phyloP scores from a whole-genome alignment of 2,797 vertebrate species.

The Arrhamphus sclerolepis region DNA sequence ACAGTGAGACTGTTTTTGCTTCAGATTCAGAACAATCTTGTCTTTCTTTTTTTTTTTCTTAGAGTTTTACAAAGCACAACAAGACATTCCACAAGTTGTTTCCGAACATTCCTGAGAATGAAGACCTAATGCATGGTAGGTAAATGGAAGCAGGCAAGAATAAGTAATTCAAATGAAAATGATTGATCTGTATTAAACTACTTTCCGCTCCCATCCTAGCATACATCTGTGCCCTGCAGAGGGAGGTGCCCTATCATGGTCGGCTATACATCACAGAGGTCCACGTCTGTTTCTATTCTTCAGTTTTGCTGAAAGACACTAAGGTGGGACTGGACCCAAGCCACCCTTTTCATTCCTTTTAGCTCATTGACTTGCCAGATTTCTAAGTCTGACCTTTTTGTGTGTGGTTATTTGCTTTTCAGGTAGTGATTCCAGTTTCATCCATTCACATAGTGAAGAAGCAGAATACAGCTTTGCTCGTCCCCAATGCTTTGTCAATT shows the following conservation, averaged over 20 bases:
- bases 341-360: not conserved
- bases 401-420: conserved; percentile 2
- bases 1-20: not conserved
- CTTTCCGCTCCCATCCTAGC: conserved; percentile 62
- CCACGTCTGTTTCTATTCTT: conserved; percentile 87
- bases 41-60: not conserved
- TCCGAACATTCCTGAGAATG: conserved; percentile 77
- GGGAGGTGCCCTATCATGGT: conserved; percentile 88
- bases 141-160: not conserved
- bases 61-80: conserved; percentile 84
- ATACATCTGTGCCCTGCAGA: conserved; percentile 89
- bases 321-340: conserved; percentile 73
- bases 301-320: conserved; percentile 85
- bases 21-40: not conserved
- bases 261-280: conserved; percentile 84
- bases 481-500: conserved; percentile 88
- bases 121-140: conserved; percentile 84
- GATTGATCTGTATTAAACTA: not conserved
- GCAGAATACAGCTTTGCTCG: conserved; percentile 87
- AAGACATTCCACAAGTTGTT: conserved; percentile 87
- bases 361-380: not conserved
- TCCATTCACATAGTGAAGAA: conserved; percentile 85
- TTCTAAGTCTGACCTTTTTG: not conserved
- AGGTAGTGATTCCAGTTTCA: conserved; percentile 83
- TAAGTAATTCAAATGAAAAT: not conserved